Conservation (phyloP, 2,888 invertebrate species). For the Fabriciana adippe region DNA sequence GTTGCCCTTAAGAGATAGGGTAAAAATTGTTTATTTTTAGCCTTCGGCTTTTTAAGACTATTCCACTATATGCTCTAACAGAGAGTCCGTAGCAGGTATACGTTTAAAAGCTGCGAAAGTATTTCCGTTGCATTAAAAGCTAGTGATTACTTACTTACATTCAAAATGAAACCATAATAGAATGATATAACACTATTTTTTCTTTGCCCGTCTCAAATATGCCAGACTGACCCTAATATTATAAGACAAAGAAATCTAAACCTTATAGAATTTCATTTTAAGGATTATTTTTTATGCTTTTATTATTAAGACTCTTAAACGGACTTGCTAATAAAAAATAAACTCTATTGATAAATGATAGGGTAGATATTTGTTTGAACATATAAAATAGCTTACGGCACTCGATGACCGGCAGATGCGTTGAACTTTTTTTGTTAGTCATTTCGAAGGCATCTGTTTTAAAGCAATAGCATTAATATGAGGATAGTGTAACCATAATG, state of each 20-base stretch:
- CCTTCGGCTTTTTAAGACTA: conserved; percentile 9
- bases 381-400: conserved; percentile 25
- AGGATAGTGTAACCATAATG: conserved; percentile 21
- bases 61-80: conserved; percentile 9
- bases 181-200: conserved; percentile 10
- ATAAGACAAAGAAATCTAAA: conserved; percentile 4
- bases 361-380: conserved; percentile 32
- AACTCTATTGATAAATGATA: conserved; percentile 17
- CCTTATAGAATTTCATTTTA: background rate
- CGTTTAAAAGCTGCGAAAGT: conserved; percentile 40
- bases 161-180: conserved; percentile 15
- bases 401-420: conserved; percentile 44
- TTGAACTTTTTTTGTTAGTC: conserved; percentile 45
- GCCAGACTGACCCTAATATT: conserved; percentile 20
- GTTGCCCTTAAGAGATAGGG: no score
- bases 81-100: conserved; percentile 32
- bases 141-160: conserved; percentile 28
- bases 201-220: conserved; percentile 14
- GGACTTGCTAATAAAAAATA: conserved; percentile 20
- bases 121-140: conserved; percentile 38
- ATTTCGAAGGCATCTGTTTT: conserved; percentile 45
- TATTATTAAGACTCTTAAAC: background rate
- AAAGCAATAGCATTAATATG: conserved; percentile 34
- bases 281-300: conserved; percentile 1
- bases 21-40: conserved; percentile 1